These are phyloP conservation scores for Narcine bancroftii DNA, from an alignment of 2,113 vertebrate species.

Conservation along the genomic window DNA sequence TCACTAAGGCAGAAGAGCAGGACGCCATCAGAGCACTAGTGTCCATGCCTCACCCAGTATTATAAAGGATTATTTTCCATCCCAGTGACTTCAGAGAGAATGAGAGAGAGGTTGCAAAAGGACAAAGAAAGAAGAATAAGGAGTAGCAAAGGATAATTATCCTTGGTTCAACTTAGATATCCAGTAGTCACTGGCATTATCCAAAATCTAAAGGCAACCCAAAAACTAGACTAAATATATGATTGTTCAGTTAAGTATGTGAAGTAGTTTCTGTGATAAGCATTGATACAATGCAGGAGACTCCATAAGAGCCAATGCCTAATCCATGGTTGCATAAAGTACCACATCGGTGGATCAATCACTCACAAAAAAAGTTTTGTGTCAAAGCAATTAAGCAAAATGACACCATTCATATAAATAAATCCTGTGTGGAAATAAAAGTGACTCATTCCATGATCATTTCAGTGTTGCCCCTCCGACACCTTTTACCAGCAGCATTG, in stretches of 20 bases:
- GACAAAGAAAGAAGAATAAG: background rate
- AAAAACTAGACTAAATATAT: background rate
- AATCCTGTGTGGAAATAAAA: background rate
- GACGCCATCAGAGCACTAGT: no score
- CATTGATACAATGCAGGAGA: background rate
- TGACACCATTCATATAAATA: background rate
- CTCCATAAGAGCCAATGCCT: background rate
- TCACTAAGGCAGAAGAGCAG: no score
- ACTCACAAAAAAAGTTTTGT: background rate
- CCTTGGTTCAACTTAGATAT: background rate
- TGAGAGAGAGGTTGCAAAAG: background rate
- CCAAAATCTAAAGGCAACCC: background rate
- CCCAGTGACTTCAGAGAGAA: background rate
- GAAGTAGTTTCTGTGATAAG: background rate
- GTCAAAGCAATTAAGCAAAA: constrained; percentile 13
- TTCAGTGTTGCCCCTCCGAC: background rate
- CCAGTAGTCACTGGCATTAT: background rate
- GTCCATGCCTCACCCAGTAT: no score
- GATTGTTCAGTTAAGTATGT: no score
- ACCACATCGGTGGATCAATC: background rate
- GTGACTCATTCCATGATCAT: background rate
- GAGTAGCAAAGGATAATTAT: background rate
- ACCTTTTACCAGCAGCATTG: background rate
- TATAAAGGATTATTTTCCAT: no score
- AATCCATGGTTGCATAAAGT: background rate